A percentile compares a stretch with the other conserved stretches of the same genome.
These are phyloP conservation scores for Glyptemys insculpta DNA, from an alignment of 2,797 vertebrate genomes.

Conservation along the genomic window DNA sequence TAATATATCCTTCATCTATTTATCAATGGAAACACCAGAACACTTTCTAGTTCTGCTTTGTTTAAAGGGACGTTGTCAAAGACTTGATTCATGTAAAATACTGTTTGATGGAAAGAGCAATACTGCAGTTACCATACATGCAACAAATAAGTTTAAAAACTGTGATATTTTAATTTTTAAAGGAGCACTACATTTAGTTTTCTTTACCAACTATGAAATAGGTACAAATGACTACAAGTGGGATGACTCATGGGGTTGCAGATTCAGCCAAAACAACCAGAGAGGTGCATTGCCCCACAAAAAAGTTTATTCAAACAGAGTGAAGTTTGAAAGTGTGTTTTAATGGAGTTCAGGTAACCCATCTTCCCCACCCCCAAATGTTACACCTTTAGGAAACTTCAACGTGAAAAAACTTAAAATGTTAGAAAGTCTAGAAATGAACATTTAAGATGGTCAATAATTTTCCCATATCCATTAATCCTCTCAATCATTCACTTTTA, in stretches of 20 bases:
- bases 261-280: background rate
- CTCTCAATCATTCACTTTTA: no score
- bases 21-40: conserved; percentile 36
- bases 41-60: conserved; percentile 7
- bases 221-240: background rate
- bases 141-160: background rate
- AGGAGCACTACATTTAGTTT: background rate
- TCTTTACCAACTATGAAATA: background rate
- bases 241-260: background rate
- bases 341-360: background rate
- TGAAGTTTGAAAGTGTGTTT: background rate
- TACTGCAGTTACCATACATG: background rate
- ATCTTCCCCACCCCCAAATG: background rate
- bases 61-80: conserved; percentile 24
- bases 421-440: background rate
- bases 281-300: background rate
- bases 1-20: no score
- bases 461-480: no score
- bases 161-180: background rate
- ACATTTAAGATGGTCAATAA: background rate
- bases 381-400: background rate
- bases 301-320: background rate
- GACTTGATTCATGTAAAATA: background rate
- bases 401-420: background rate
- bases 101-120: background rate